phyloP scores from a whole-genome alignment of 2,888 invertebrate genomes.

The Cosmia pyralina region DNA sequence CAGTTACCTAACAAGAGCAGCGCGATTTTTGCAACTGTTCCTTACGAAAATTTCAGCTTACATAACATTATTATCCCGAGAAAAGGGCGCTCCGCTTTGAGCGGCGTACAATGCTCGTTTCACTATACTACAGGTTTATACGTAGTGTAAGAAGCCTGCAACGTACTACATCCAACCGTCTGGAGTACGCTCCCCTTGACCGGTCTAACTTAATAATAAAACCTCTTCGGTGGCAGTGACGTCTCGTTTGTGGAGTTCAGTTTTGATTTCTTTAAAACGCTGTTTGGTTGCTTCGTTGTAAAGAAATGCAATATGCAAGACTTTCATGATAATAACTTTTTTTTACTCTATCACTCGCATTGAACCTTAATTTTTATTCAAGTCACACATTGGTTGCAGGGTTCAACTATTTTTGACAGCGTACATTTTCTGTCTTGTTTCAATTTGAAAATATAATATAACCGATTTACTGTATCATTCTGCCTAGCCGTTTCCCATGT shows the following conservation, averaged over 20 bases:
- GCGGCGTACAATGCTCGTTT: slow-evolving; percentile 78
- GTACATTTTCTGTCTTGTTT: neutral
- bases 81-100: slow-evolving; percentile 75
- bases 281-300: slow-evolving; percentile 26
- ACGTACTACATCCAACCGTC: slow-evolving; percentile 80
- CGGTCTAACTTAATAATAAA: slow-evolving; percentile 88
- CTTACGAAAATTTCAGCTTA: slow-evolving; percentile 79
- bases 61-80: slow-evolving; percentile 79
- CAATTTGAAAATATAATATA: neutral
- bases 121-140: slow-evolving; percentile 67
- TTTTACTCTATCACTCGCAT: too few species aligned
- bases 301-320: slow-evolving; percentile 4
- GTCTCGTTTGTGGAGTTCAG: slow-evolving; percentile 79
- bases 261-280: slow-evolving; percentile 53
- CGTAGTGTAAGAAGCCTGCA: slow-evolving; percentile 76
- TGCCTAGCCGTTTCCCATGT: too few species aligned
- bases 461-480: too few species aligned
- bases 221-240: slow-evolving; percentile 82
- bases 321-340: too few species aligned
- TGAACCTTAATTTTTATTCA: neutral
- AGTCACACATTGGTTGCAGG: too few species aligned
- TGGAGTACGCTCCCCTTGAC: slow-evolving; percentile 77
- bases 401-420: neutral
- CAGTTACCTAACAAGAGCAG: slow-evolving; percentile 67
- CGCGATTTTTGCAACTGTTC: slow-evolving; percentile 78